These are phyloP conservation scores for Nematostella vectensis DNA, from an alignment of 92 coral and sea anemone genomes.

Conservation along the genomic window DNA sequence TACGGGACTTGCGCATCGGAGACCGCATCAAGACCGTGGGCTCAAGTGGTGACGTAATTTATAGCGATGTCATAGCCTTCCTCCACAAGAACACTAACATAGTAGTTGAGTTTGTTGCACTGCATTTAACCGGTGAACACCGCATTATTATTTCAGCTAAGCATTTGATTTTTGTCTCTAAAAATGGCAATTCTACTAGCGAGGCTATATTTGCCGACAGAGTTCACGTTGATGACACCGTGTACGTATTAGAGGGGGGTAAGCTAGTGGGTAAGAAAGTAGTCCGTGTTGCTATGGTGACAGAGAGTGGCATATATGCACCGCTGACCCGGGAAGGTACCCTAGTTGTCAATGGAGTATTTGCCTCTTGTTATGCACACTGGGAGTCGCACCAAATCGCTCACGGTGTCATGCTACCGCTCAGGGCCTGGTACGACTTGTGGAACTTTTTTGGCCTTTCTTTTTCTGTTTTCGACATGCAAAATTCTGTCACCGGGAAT, in stretches of 20 bases:
- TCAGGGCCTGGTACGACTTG: constrained; percentile 26
- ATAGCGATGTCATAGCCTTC: constrained; percentile 53
- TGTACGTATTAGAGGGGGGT: constrained; percentile 21
- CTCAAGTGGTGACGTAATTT: constrained; percentile 16
- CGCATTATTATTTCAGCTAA: constrained; percentile 35
- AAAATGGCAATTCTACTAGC: neutral
- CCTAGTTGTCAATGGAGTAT: constrained; percentile 43
- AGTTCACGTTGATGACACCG: constrained; percentile 35
- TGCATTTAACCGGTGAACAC: constrained; percentile 29
- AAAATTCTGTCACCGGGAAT: neutral
- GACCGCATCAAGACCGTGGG: constrained; percentile 55
- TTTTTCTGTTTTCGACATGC: too few species aligned
- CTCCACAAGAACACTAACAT: constrained; percentile 39
- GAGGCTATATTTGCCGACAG: constrained; percentile 45
- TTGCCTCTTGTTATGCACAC: constrained; percentile 70
- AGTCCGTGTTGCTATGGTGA: constrained; percentile 15
- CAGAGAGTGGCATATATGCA: constrained; percentile 50
- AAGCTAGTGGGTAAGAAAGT: constrained; percentile 12
- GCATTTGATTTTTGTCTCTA: constrained; percentile 50
- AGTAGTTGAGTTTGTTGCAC: constrained; percentile 15
- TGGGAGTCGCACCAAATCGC: constrained; percentile 60
- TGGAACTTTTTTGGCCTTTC: too few species aligned
- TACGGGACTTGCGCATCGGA: constrained; percentile 43
- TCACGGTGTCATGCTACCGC: constrained; percentile 57
- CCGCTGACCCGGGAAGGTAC: constrained; percentile 68